phyloP scores from a whole-genome alignment of 2,113 vertebrate species.

The Colius striatus region DNA sequence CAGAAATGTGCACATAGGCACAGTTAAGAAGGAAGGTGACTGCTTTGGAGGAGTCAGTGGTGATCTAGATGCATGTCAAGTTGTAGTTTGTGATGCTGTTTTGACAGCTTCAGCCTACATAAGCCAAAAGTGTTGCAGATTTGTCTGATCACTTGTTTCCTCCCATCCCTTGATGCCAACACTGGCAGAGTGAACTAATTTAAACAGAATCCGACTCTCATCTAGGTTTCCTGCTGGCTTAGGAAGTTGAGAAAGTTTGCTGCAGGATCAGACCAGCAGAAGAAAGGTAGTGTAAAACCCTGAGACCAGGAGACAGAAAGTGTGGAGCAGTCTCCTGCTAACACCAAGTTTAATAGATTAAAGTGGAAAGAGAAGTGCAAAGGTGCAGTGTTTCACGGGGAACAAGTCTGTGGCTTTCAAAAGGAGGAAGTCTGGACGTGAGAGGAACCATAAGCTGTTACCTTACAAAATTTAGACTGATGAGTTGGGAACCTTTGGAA shows the following conservation, averaged over 20 bases:
- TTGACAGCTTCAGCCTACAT: not conserved
- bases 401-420: not conserved
- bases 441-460: not conserved
- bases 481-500: not conserved
- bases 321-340: not conserved
- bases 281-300: not conserved
- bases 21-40: not conserved
- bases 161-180: not conserved
- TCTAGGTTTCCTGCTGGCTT: not conserved
- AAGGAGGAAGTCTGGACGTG: not conserved
- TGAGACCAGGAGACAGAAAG: not conserved
- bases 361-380: not conserved
- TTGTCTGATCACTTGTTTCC: not conserved
- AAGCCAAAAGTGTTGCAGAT: not conserved
- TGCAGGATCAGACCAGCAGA: not conserved
- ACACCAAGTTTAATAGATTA: not conserved
- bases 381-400: not conserved
- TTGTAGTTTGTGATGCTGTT: not conserved
- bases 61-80: not conserved
- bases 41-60: not conserved
- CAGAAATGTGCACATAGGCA: not conserved
- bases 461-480: not conserved
- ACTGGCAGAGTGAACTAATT: not conserved
- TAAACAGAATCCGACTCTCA: not conserved
- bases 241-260: not conserved